Evolutionary conservation across 2,888 invertebrate genomes (phyloP).

Genomic region (Melieria crassipennis): DNA sequence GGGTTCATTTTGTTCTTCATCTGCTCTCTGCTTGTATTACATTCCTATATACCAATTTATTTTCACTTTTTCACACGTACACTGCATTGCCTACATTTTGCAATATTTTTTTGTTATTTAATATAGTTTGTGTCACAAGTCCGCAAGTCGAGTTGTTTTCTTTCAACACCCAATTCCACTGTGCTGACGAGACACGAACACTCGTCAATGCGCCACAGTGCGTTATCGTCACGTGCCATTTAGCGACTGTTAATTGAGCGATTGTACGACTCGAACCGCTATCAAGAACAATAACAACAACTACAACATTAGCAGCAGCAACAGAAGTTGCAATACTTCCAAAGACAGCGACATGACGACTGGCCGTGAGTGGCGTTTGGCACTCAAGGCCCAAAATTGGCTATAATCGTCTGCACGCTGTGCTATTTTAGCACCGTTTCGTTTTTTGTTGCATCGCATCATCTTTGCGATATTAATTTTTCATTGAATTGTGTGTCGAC

Average conservation of each 20-base stretch:
- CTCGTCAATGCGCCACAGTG: no score
- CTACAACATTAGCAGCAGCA: neutral
- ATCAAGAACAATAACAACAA: no score
- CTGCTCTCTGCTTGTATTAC: no score
- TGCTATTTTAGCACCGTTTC: neutral
- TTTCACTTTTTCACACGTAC: no score
- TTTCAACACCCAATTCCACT: no score
- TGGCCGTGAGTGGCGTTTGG: slow-evolving; percentile 1
- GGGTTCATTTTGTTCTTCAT: no score
- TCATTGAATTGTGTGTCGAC: neutral
- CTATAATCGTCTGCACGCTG: neutral
- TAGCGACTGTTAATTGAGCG: slow-evolving; percentile 32
- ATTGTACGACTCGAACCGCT: slow-evolving; percentile 24
- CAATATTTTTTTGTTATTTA: no score
- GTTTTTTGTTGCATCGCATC: neutral
- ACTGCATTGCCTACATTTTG: no score
- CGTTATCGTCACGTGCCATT: slow-evolving; percentile 27
- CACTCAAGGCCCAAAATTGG: neutral
- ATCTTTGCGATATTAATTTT: slow-evolving; percentile 8
- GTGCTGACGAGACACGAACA: no score
- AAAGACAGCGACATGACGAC: slow-evolving; percentile 19
- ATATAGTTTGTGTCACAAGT: no score
- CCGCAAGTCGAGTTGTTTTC: no score
- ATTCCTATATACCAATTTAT: no score
- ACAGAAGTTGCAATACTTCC: slow-evolving; percentile 1